Conservation (phyloP, 2,113 vertebrate genomes). For the Anolis carolinensis region DNA sequence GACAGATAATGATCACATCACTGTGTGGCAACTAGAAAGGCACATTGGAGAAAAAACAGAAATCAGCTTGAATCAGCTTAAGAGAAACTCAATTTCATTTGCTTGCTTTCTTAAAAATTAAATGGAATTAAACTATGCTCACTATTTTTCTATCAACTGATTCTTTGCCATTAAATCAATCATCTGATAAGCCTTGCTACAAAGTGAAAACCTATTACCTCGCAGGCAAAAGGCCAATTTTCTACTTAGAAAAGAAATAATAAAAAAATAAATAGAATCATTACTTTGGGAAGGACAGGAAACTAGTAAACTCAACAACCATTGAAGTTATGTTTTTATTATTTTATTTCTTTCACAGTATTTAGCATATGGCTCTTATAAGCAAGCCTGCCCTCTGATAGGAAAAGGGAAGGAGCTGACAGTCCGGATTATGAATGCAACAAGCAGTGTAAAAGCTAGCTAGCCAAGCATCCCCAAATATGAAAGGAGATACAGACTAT, state of each 20-base stretch:
- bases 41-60: constrained; percentile 78
- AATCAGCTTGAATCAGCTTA: constrained; percentile 76
- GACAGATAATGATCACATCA: constrained; percentile 81
- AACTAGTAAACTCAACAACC: constrained; percentile 42
- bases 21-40: constrained; percentile 80
- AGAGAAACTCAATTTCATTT: constrained; percentile 76
- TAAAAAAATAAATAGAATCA: too few relatives aligned
- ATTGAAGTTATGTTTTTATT: constrained; percentile 32
- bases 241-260: constrained; percentile 68
- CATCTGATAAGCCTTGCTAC: constrained; percentile 73
- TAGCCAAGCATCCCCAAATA: neutral
- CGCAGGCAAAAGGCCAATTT: constrained; percentile 78
- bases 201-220: constrained; percentile 71
- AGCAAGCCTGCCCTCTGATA: constrained; percentile 9
- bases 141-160: constrained; percentile 67
- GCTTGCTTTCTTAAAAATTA: constrained; percentile 71
- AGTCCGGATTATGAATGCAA: constrained; percentile 23
- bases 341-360: constrained; percentile 27
- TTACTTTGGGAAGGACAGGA: neutral
- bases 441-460: constrained; percentile 34
- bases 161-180: constrained; percentile 72
- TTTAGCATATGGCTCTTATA: constrained; percentile 17
- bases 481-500: neutral
- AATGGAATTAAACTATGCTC: constrained; percentile 76
- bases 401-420: constrained; percentile 40